These are phyloP conservation scores for Danio albolineatus DNA, from an alignment of 2,797 vertebrate genomes.

Conservation along the genomic window DNA sequence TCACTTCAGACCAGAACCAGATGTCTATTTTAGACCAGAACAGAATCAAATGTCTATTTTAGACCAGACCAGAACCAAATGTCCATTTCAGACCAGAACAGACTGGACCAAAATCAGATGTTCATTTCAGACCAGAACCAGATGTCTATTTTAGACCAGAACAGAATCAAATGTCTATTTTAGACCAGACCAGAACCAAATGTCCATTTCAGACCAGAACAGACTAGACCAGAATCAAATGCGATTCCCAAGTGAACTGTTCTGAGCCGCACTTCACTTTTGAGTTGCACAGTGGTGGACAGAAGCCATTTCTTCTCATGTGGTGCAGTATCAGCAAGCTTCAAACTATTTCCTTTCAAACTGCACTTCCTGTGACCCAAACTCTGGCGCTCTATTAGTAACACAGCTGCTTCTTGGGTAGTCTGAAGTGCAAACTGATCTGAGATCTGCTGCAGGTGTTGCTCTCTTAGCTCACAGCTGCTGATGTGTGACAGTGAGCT, in stretches of 20 bases:
- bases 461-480: background rate
- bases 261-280: background rate
- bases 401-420: constrained; percentile 21
- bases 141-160: no score
- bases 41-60: no score
- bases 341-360: constrained; percentile 14
- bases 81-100: no score
- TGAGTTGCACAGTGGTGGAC: background rate
- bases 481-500: background rate
- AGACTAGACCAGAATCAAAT: no score
- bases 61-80: no score
- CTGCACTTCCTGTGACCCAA: constrained; percentile 12
- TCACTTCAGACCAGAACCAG: no score
- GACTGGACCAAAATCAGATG: no score
- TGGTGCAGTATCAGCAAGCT: background rate
- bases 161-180: no score
- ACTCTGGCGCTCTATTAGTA: constrained; percentile 10
- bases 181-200: no score
- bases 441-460: constrained; percentile 18
- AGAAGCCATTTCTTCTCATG: background rate
- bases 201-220: no score
- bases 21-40: no score
- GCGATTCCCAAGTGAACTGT: background rate
- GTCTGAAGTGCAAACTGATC: constrained; percentile 22
- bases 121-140: no score